Percentiles rank a stretch among this genome's conserved stretches.
Conservation (phyloP, 2,113 vertebrate genomes). For the Oreochromis niloticus region DNA sequence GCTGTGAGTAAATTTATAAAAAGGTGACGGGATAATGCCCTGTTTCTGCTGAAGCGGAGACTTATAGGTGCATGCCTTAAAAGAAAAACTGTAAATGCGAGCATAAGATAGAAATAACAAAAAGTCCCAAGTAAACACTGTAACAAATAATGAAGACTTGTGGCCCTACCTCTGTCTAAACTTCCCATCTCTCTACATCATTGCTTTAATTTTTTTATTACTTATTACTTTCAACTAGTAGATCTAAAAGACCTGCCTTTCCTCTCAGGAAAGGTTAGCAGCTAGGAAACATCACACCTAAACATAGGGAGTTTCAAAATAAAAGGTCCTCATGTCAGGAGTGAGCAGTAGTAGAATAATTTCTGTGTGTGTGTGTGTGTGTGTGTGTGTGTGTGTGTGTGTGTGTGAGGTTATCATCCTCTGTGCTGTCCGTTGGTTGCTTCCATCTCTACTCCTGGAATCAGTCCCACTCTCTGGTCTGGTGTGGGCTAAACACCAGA, state of each 20-base stretch:
- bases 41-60: not conserved
- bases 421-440: not conserved
- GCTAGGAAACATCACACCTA: slow-evolving; percentile 72
- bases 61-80: not conserved
- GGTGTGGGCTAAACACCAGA: not conserved
- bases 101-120: not conserved
- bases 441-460: not conserved
- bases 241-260: slow-evolving; percentile 60
- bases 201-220: slow-evolving; percentile 10
- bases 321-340: slow-evolving; percentile 62
- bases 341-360: slow-evolving; percentile 53
- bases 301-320: slow-evolving; percentile 21
- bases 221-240: slow-evolving; percentile 15
- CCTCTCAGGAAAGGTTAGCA: slow-evolving; percentile 76
- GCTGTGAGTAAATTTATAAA: slow-evolving; percentile 1
- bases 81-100: not conserved
- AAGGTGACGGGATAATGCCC: slow-evolving; percentile 29
- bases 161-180: not conserved
- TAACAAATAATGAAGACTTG: not conserved
- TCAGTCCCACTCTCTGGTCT: not conserved
- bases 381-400: not conserved
- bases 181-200: slow-evolving; percentile 18
- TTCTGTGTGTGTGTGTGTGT: not conserved
- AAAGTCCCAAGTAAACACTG: not conserved
- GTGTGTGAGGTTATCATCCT: not conserved